Evolutionary conservation across 2,113 vertebrate genomes (phyloP).

Genomic region (Copsychus sechellarum): DNA sequence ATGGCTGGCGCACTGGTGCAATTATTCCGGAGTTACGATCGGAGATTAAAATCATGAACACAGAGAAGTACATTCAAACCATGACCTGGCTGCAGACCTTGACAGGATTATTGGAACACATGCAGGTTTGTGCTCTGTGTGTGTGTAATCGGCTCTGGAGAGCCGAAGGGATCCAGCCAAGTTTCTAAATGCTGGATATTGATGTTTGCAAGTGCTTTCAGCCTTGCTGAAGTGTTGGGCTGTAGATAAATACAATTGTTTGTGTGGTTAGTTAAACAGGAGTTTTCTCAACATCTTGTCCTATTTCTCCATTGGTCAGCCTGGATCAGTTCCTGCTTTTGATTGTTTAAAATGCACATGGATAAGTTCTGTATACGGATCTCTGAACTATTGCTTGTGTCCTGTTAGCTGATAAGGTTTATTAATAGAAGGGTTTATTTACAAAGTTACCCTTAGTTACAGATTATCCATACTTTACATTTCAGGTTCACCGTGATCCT

Average conservation of each 20-base stretch:
- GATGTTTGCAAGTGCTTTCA: background rate
- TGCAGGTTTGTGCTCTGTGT: slow-evolving; percentile 87
- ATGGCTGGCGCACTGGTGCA: slow-evolving; percentile 96
- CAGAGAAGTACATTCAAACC: slow-evolving; percentile 87
- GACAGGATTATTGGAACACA: slow-evolving; percentile 91
- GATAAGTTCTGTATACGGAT: background rate
- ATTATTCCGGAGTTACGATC: slow-evolving; percentile 95
- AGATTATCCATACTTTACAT: background rate
- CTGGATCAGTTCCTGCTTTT: background rate
- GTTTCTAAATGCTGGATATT: background rate
- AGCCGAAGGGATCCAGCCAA: background rate
- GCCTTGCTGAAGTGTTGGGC: background rate
- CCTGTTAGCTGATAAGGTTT: background rate
- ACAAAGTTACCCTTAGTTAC: background rate
- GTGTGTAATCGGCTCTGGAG: background rate
- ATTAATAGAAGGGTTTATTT: background rate
- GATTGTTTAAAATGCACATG: background rate
- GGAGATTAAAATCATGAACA: slow-evolving; percentile 98
- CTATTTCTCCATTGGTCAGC: background rate
- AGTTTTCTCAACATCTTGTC: background rate
- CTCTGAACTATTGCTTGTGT: background rate
- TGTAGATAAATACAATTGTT: background rate
- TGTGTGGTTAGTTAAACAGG: background rate
- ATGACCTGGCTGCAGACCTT: slow-evolving; percentile 94
- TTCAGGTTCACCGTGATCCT: slow-evolving; percentile 86